Conservation (phyloP, 1,140 invertebrate species). For the Drosophila athabasca region DNA sequence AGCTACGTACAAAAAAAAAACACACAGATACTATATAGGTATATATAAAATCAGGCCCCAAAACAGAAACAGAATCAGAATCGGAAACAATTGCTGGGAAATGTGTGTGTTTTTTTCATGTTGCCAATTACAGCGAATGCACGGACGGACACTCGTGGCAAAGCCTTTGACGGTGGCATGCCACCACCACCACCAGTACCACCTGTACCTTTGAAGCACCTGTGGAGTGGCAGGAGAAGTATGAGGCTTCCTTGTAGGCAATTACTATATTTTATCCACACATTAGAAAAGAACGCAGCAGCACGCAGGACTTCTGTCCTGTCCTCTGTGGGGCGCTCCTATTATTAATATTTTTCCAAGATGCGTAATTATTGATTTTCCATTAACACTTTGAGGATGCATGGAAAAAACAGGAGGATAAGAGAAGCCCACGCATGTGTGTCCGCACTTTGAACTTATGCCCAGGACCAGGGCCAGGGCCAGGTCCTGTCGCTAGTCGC, state of each 20-base stretch:
- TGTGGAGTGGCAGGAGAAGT: too few relatives aligned
- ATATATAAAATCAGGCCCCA: conserved; percentile 8
- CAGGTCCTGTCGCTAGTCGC: neutral
- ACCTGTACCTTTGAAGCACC: too few relatives aligned
- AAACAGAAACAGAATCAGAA: conserved; percentile 6
- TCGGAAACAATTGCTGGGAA: conserved; percentile 54
- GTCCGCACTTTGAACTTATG: conserved; percentile 73
- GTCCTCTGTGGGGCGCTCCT: conserved; percentile 37
- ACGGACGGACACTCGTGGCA: conserved; percentile 19
- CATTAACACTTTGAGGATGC: conserved; percentile 73
- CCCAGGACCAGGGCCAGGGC: conserved; percentile 55
- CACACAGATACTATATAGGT: too few relatives aligned
- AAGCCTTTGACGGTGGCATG: conserved; percentile 27
- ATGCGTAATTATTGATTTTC: conserved; percentile 83
- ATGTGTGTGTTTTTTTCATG: conserved; percentile 49
- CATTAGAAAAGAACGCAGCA: neutral
- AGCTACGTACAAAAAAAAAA: conserved; percentile 25
- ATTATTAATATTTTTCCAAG: conserved; percentile 75
- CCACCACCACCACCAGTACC: too few relatives aligned
- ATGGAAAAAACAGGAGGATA: conserved; percentile 28
- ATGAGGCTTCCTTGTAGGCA: conserved; percentile 13
- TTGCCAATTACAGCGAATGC: conserved; percentile 58
- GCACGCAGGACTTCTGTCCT: neutral
- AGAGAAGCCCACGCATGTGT: conserved; percentile 55
- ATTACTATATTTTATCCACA: conserved; percentile 36